phyloP scores from a whole-genome alignment of 1,140 invertebrate species.

The Eubasilissa regina region DNA sequence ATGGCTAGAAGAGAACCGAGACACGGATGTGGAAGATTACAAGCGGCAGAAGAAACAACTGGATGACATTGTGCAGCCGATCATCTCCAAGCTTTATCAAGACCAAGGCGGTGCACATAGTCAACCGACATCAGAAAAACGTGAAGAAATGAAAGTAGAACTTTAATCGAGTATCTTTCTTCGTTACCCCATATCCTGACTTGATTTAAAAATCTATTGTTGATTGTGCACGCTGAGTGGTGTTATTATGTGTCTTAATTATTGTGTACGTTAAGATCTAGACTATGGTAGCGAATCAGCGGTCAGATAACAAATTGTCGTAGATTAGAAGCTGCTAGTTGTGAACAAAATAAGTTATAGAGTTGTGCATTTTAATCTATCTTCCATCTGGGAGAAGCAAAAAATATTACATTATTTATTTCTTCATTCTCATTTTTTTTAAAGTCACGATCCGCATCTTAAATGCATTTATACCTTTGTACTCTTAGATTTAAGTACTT shows the following conservation, averaged over 20 bases:
- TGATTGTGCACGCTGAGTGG: too few relatives aligned
- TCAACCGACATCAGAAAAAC: slow-evolving; percentile 80
- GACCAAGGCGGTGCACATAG: slow-evolving; percentile 83
- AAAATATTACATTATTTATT: background rate
- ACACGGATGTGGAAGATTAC: slow-evolving; percentile 94
- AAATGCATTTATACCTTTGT: too few relatives aligned
- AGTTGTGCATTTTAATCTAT: background rate
- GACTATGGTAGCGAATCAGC: too few relatives aligned
- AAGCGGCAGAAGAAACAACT: slow-evolving; percentile 98
- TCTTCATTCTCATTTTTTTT: background rate
- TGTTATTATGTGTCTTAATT: too few relatives aligned
- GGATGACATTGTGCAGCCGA: slow-evolving; percentile 96
- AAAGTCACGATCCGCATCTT: too few relatives aligned
- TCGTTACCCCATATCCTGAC: background rate
- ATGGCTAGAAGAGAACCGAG: slow-evolving; percentile 97
- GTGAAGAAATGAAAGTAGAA: slow-evolving; percentile 90
- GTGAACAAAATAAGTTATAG: background rate
- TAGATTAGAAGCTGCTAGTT: too few relatives aligned
- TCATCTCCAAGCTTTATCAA: slow-evolving; percentile 97
- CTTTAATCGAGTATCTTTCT: slow-evolving; percentile 75
- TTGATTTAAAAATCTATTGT: too few relatives aligned
- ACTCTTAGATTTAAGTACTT: too few relatives aligned
- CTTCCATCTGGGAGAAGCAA: background rate
- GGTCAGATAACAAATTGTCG: too few relatives aligned
- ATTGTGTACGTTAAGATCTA: too few relatives aligned